These are phyloP conservation scores for Hypselothyrea guttata DNA, from an alignment of 2,888 invertebrate species.

Conservation along the genomic window DNA sequence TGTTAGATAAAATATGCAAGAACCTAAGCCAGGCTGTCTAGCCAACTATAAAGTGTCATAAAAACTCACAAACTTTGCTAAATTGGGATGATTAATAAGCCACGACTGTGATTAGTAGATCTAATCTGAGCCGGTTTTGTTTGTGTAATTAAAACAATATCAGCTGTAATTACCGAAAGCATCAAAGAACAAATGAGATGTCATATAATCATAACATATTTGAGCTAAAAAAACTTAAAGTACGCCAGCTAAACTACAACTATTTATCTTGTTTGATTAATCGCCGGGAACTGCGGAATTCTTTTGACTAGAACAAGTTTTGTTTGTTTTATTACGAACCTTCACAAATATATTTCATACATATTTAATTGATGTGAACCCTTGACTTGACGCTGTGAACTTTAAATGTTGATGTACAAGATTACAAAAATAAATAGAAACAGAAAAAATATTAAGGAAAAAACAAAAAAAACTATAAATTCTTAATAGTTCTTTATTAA, in stretches of 20 bases:
- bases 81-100: slow-evolving; percentile 1
- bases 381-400: slow-evolving; percentile 11
- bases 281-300: slow-evolving; percentile 16
- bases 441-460: too few relatives aligned
- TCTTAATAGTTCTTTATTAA: too few relatives aligned
- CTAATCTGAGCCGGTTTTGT: slow-evolving; percentile 18
- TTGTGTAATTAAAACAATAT: slow-evolving; percentile 3
- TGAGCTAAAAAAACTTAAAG: neutral
- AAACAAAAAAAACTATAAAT: too few relatives aligned
- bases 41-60: neutral
- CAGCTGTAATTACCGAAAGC: slow-evolving; percentile 2
- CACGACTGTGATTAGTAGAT: slow-evolving; percentile 8
- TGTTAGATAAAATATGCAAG: slow-evolving; percentile 30
- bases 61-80: neutral
- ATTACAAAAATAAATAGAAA: slow-evolving; percentile 7
- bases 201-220: slow-evolving; percentile 5
- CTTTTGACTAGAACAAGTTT: slow-evolving; percentile 39
- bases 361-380: slow-evolving; percentile 9
- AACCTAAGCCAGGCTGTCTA: neutral
- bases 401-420: slow-evolving; percentile 26
- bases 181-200: neutral
- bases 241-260: neutral
- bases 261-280: too few relatives aligned
- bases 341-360: slow-evolving; percentile 8
- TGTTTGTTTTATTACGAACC: slow-evolving; percentile 5